Evolutionary conservation across 2,113 vertebrate species (phyloP).

Genomic region (Rhombomys opimus): DNA sequence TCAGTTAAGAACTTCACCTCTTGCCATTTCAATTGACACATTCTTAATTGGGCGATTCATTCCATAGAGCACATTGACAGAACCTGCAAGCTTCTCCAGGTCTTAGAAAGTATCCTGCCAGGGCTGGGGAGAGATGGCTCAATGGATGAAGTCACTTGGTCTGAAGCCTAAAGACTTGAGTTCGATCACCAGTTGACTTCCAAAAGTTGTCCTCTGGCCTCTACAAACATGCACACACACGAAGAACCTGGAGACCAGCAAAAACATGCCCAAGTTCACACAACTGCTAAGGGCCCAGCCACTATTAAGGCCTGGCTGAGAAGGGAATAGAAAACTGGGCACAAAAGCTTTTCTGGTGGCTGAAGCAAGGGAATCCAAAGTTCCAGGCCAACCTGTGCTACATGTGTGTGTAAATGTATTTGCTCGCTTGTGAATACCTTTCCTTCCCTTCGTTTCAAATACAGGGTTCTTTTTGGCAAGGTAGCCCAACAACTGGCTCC

Average conservation of each 20-base stretch:
- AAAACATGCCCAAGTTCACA: background rate
- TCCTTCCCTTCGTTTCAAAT: background rate
- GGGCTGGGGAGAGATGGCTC: background rate
- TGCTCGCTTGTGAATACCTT: background rate
- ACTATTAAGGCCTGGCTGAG: background rate
- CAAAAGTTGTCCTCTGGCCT: background rate
- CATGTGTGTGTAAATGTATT: background rate
- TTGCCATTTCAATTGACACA: conserved; percentile 22
- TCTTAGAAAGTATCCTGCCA: conserved; percentile 5
- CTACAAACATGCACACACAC: background rate
- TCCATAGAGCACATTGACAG: background rate
- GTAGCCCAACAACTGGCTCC: background rate
- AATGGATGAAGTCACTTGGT: background rate
- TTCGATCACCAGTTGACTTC: background rate
- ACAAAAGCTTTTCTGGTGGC: background rate
- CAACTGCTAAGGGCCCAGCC: background rate
- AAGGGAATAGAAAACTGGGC: background rate
- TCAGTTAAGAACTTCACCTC: conserved; percentile 64
- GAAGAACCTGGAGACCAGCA: background rate
- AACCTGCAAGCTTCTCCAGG: background rate
- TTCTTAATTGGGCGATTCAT: conserved; percentile 16
- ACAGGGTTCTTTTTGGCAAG: conserved; percentile 18
- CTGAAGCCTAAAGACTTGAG: background rate
- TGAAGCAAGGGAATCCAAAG: background rate
- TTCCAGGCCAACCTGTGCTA: background rate